A percentile compares a stretch with the other conserved stretches of the same genome.
Conservation (phyloP, 2,113 vertebrate species). For the Cairina moschata region DNA sequence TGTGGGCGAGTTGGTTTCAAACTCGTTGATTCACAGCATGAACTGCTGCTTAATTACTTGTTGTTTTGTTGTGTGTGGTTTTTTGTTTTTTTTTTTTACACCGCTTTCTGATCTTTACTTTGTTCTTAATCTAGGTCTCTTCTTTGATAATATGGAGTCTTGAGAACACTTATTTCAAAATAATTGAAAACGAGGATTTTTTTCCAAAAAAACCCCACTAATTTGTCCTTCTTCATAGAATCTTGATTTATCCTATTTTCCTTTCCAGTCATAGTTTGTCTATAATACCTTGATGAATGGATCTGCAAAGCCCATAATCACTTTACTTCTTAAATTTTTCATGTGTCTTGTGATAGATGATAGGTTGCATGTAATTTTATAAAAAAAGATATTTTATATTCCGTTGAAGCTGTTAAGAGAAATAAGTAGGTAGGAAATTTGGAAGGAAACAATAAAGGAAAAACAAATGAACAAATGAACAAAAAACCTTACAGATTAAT, state of each 20-base stretch:
- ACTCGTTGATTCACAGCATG: neutral
- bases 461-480: neutral
- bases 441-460: neutral
- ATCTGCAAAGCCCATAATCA: neutral
- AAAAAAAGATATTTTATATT: neutral
- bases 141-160: neutral
- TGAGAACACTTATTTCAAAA: neutral
- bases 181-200: constrained; percentile 16
- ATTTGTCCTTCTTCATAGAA: neutral
- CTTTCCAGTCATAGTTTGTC: neutral
- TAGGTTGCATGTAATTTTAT: neutral
- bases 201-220: neutral
- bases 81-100: neutral
- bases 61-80: neutral
- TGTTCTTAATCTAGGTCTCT: constrained; percentile 12
- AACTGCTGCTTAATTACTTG: constrained; percentile 32
- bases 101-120: constrained; percentile 2
- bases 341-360: neutral
- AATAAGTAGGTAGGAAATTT: neutral
- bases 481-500: neutral
- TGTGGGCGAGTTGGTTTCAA: neutral
- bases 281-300: neutral
- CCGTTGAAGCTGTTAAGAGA: neutral
- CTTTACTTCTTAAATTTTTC: neutral
- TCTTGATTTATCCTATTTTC: neutral